Conservation (phyloP, 1,140 invertebrate genomes). For the Atopsyche davidsoni region DNA sequence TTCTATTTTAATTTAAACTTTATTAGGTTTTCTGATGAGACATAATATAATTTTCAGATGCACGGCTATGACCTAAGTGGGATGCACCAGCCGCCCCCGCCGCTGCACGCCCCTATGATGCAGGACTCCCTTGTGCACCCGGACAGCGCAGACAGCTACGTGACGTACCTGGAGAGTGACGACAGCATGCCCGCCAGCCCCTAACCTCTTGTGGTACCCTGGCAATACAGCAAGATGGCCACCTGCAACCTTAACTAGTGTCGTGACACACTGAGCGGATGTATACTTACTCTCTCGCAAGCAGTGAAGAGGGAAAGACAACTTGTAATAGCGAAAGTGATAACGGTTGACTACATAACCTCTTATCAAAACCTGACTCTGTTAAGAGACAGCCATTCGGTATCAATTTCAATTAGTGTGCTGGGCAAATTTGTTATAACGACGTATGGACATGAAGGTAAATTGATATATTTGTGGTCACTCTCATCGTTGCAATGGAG, state of each 20-base stretch:
- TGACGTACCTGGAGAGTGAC: slow-evolving; percentile 84
- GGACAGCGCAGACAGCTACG: slow-evolving; percentile 81
- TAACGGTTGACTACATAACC: background rate
- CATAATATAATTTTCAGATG: no score
- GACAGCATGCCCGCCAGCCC: slow-evolving; percentile 65
- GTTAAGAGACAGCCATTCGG: background rate
- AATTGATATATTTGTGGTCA: no score
- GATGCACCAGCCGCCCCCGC: slow-evolving; percentile 53
- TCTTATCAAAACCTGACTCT: background rate
- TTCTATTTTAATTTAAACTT: no score
- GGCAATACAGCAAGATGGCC: slow-evolving; percentile 28
- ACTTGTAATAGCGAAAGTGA: background rate
- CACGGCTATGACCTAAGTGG: slow-evolving; percentile 77
- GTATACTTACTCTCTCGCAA: background rate
- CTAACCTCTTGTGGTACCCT: slow-evolving; percentile 39
- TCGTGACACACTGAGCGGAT: background rate
- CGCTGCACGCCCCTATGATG: slow-evolving; percentile 53
- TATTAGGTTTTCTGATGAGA: no score
- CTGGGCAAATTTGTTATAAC: background rate
- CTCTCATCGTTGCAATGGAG: no score
- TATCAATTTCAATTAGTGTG: background rate
- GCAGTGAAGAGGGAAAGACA: background rate
- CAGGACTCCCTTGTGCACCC: slow-evolving; percentile 56
- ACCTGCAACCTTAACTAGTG: slow-evolving; percentile 29
- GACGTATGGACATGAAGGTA: no score